Conservation (phyloP, 2,888 invertebrate genomes). For the Parnassius orleans region DNA sequence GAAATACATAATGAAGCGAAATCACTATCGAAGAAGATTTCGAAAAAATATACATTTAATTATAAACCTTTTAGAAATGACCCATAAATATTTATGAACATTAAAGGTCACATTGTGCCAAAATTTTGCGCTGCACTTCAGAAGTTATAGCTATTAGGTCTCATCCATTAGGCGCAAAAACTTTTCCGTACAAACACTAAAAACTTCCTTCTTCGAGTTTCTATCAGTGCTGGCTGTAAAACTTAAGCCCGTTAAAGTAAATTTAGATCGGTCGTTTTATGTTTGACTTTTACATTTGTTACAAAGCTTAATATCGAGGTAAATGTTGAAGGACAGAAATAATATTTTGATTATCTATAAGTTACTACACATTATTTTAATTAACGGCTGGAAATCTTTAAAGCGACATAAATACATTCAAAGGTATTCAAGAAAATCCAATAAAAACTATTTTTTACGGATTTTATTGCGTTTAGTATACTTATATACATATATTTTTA, state of each 20-base stretch:
- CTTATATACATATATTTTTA: too few relatives aligned
- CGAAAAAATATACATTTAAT: too few relatives aligned
- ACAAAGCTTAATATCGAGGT: too few relatives aligned
- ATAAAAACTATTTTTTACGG: too few relatives aligned
- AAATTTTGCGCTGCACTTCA: conserved; percentile 9
- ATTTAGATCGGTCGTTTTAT: background rate
- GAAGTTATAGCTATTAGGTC: conserved; percentile 17
- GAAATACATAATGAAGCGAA: too few relatives aligned
- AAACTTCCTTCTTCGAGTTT: conserved; percentile 16
- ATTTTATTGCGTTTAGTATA: too few relatives aligned
- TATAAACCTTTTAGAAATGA: background rate
- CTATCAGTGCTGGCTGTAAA: background rate
- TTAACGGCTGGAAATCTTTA: too few relatives aligned
- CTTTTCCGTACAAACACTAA: conserved; percentile 18
- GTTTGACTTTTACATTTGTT: too few relatives aligned
- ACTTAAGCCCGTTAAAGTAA: conserved; percentile 7
- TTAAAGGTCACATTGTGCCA: conserved; percentile 6
- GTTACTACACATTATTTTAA: too few relatives aligned
- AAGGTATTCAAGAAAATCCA: too few relatives aligned
- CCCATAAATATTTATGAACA: conserved; percentile 1
- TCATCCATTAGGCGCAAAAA: conserved; percentile 26
- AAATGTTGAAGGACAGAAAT: background rate
- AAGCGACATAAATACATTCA: too few relatives aligned
- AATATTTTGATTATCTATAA: background rate
- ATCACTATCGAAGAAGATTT: too few relatives aligned